Conservation (phyloP, 2,797 vertebrate species). For the Diglossa cyanea region DNA sequence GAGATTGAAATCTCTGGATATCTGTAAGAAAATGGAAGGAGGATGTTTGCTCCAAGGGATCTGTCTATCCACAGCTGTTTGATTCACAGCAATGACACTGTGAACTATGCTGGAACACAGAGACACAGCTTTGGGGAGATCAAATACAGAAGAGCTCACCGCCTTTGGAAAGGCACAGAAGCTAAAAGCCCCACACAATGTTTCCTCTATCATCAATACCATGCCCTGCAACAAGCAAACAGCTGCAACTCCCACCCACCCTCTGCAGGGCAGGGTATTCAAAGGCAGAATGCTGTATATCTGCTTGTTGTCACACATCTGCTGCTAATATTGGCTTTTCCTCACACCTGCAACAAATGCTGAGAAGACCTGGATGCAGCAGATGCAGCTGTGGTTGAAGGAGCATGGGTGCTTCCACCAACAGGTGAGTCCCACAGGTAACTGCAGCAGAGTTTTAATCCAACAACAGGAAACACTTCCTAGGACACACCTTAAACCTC, state of each 20-base stretch:
- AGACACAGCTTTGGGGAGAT: background rate
- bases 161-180: background rate
- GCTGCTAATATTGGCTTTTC: rapidly evolving
- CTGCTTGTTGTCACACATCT: background rate
- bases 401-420: background rate
- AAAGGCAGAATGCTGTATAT: background rate
- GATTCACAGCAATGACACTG: background rate
- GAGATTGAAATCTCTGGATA: background rate
- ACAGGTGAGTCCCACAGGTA: background rate
- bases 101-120: background rate
- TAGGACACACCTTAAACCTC: background rate
- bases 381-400: rapidly evolving
- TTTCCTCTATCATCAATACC: background rate
- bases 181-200: background rate
- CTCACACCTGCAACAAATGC: background rate
- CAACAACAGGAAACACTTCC: background rate
- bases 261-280: background rate
- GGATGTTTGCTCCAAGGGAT: background rate
- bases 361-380: background rate
- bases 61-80: background rate
- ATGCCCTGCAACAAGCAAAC: background rate
- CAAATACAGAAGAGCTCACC: background rate
- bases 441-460: background rate
- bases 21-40: background rate
- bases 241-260: background rate